Evolutionary conservation across 2,888 invertebrate species (phyloP).

Genomic region (Pachliopta kotzebuea): DNA sequence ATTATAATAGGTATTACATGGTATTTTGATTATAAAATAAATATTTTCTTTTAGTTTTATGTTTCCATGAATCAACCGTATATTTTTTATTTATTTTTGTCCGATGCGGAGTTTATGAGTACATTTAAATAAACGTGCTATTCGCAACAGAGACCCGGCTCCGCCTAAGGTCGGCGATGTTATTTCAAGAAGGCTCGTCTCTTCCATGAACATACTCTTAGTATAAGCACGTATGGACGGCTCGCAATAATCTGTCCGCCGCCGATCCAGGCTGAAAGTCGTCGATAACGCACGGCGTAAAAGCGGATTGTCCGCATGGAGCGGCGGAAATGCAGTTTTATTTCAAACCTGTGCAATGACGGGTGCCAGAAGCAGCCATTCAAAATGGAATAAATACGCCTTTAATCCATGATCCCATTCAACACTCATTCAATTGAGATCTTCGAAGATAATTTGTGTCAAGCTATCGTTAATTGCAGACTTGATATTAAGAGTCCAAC

Average conservation of each 20-base stretch:
- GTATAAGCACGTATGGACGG: conserved; percentile 5
- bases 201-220: neutral
- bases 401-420: conserved; percentile 25
- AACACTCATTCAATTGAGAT: conserved; percentile 20
- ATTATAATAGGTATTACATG: too few species aligned
- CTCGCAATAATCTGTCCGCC: conserved; percentile 15
- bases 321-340: conserved; percentile 13
- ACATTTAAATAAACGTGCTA: neutral
- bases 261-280: conserved; percentile 21
- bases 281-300: conserved; percentile 25
- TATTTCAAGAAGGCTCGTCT: conserved; percentile 4
- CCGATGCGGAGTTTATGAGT: too few species aligned
- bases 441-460: conserved; percentile 9
- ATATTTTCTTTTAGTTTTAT: too few species aligned
- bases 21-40: too few species aligned
- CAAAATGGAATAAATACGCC: conserved; percentile 6
- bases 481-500: conserved; percentile 1
- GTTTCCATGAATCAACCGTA: too few species aligned
- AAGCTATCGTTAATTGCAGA: conserved; percentile 5
- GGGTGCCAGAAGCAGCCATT: conserved; percentile 2
- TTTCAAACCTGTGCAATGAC: conserved; percentile 19
- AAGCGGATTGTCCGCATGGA: conserved; percentile 26
- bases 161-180: neutral
- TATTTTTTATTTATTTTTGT: neutral
- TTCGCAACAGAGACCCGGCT: neutral